Percentiles rank a stretch among this genome's conserved stretches.
Conservation (phyloP, 2,797 vertebrate species). For the Eulemur coronatus region DNA sequence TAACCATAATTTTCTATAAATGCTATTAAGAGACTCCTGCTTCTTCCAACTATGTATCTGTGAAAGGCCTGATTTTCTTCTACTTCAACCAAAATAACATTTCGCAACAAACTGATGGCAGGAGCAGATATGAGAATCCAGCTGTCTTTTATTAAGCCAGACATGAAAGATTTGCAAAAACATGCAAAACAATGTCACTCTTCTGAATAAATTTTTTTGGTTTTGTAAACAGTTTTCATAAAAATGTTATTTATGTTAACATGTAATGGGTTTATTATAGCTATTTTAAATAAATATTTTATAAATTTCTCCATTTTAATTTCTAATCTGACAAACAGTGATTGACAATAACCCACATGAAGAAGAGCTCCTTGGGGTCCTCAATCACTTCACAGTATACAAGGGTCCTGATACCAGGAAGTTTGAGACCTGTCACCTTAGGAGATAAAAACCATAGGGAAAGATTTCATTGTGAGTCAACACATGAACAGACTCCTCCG, state of each 20-base stretch:
- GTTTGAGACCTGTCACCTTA: background rate
- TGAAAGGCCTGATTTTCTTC: background rate
- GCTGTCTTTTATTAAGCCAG: background rate
- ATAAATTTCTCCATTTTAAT: background rate
- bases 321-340: background rate
- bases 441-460: background rate
- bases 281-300: background rate
- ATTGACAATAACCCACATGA: background rate
- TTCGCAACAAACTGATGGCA: background rate
- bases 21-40: background rate
- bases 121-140: background rate
- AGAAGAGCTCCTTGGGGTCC: background rate
- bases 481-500: background rate
- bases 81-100: background rate
- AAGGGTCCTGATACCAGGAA: background rate
- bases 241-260: background rate
- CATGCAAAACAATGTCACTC: background rate
- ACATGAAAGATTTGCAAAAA: background rate
- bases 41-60: background rate
- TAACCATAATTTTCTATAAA: constrained; percentile 13
- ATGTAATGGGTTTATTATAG: background rate
- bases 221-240: background rate
- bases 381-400: background rate
- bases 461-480: background rate
- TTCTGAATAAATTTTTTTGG: background rate